Evolutionary conservation across 2,888 invertebrate species (phyloP), one percentile per base, ranked within the genome.

Genomic region (Adelognathus sp.): DNA sequence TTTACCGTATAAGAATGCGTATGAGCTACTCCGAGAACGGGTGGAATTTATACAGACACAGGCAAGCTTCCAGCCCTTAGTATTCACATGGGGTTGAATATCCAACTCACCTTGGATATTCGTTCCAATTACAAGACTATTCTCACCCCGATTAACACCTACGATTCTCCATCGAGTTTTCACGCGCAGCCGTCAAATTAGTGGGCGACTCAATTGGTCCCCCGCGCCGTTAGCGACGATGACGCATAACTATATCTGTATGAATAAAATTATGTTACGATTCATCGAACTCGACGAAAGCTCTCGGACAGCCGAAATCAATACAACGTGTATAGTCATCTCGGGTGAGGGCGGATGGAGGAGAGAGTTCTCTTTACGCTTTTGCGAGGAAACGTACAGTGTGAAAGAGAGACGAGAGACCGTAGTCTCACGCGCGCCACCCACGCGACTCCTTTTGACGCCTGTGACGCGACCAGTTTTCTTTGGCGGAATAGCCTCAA

Each of bases 381-480:
- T 46, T 46, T 21, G 46, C 46, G 46, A 46, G 21, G 21, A 24
- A 46, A 21, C 21, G n/a, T 36, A 31, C 29, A 50, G 31, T n/a
- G 41, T 54, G 71, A 3, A 50, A 60, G 60, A 50, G 46, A 33
- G 60, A 60, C 31, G 50, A 58, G 18, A 60, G 29, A 44, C 27
- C 36, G 50, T 41, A 70, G 46, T n/a, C 63, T 70, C 56, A 29
- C 69, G 54, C 72, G 83, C 85, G 84, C 88, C 88, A 88, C 88
- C 88, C 88, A 88, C 88, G 86, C 88, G 86, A 85, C 82, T 78
- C 83, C 86, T 88, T 88, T 88, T 88, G 88, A 88, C 88, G 86
- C 87, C 85, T 88, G 86, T 87, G 87, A 88, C 86, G 83, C 83
- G 86, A 84, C 85, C 83, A 85, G 86, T 86, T 86, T n/a, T 81